These are phyloP conservation scores for Chrysogorgia sp. DNA, from an alignment of 92 coral and sea anemone genomes.

Conservation along the genomic window DNA sequence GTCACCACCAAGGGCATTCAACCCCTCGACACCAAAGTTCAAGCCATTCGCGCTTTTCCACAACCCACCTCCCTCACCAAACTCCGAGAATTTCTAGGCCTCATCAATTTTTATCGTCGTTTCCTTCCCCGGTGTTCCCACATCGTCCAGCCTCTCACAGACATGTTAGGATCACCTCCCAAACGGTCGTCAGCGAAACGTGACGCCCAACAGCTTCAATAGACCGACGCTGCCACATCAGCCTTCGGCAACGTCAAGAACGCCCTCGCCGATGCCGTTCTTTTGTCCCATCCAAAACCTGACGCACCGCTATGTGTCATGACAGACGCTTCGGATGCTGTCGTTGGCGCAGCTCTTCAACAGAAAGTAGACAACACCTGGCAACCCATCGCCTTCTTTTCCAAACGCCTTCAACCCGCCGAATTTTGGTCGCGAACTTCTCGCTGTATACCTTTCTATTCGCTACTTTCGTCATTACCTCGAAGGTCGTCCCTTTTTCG, in stretches of 20 bases:
- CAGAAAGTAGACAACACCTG: background rate
- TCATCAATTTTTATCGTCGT: slow-evolving; percentile 2
- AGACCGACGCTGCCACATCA: no score
- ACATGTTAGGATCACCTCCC: background rate
- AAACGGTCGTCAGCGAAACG: background rate
- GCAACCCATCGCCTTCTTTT: background rate
- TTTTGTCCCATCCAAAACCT: slow-evolving; percentile 11
- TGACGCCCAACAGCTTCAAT: background rate
- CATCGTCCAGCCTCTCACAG: background rate
- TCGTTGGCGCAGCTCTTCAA: slow-evolving; percentile 21
- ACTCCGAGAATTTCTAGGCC: slow-evolving; percentile 7
- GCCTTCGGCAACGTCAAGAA: background rate
- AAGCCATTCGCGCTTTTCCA: background rate
- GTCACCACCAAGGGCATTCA: no score
- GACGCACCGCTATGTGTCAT: slow-evolving; percentile 16
- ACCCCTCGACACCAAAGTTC: slow-evolving; percentile 9
- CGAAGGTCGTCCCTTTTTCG: background rate
- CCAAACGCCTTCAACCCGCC: background rate
- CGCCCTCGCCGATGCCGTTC: background rate
- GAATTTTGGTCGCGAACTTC: background rate
- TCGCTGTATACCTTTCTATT: slow-evolving; percentile 14
- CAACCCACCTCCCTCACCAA: background rate
- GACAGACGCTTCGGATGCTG: slow-evolving; percentile 6
- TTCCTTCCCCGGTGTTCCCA: background rate
- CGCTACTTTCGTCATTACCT: background rate